Evolutionary conservation across 2,797 vertebrate genomes (phyloP).

Genomic region (Threskiornis aethiopicus): DNA sequence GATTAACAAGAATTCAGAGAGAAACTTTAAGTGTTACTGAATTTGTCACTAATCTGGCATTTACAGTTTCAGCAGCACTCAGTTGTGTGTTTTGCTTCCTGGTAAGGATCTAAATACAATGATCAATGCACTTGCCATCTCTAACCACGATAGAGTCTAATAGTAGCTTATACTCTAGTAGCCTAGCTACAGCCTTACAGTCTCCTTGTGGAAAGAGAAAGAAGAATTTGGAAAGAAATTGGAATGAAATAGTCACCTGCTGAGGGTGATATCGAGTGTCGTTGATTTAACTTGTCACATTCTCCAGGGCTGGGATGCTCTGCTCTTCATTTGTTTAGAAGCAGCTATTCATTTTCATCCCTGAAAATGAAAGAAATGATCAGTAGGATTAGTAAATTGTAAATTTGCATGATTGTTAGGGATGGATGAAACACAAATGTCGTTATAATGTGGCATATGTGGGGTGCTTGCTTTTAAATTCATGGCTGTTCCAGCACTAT

Average conservation of each 20-base stretch:
- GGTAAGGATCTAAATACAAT: not conserved
- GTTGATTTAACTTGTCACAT: not conserved
- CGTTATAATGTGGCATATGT: not conserved
- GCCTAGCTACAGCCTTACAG: not conserved
- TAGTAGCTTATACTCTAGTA: not conserved
- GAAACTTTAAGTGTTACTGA: not conserved
- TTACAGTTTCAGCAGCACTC: not conserved
- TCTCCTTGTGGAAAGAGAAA: not conserved
- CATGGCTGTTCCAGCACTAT: not conserved
- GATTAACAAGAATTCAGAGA: not conserved
- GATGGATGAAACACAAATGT: not conserved
- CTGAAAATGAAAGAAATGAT: not conserved
- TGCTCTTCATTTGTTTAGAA: not conserved
- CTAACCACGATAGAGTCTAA: fast-evolving
- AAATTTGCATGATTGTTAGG: not conserved
- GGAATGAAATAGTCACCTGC: not conserved
- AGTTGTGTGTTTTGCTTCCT: not conserved
- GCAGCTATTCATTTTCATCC: not conserved
- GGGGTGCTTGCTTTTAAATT: not conserved
- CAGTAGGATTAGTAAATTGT: not conserved
- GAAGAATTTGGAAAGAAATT: not conserved
- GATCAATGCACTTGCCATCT: not conserved
- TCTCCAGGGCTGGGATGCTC: not conserved
- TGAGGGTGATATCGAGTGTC: not conserved
- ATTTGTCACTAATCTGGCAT: not conserved